Evolutionary conservation across 2,888 invertebrate genomes (phyloP).

Genomic region (Cephus pulcher): DNA sequence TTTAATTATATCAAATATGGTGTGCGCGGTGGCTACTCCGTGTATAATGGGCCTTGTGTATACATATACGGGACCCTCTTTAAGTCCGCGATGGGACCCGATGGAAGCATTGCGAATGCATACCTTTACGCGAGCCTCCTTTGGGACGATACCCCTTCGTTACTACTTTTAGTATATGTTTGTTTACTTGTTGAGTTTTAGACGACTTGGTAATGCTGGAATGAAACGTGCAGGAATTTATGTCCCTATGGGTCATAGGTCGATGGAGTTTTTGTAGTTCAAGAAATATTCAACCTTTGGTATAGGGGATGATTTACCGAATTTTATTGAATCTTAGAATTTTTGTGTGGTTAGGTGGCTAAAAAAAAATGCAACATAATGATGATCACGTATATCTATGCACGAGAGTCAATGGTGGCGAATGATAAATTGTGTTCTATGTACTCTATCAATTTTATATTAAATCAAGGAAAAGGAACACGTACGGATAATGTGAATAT

Average conservation of each 20-base stretch:
- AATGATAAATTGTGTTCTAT: not conserved
- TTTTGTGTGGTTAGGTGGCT: not conserved
- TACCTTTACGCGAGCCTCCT: not conserved
- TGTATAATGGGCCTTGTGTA: constrained; percentile 38
- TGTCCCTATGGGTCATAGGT: not conserved
- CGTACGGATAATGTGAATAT: not conserved
- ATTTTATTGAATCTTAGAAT: not conserved
- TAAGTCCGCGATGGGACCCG: constrained; percentile 20
- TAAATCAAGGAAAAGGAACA: not conserved
- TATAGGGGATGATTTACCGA: not conserved
- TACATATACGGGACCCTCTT: constrained; percentile 18
- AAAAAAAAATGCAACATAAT: not conserved
- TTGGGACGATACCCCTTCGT: constrained; percentile 6
- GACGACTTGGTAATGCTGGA: not conserved
- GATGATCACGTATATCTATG: not conserved
- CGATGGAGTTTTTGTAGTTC: too few species aligned
- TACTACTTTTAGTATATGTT: constrained; percentile 9
- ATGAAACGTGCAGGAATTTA: not conserved
- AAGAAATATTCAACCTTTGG: not conserved
- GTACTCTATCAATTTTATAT: not conserved
- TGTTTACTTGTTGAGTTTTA: not conserved
- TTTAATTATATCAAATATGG: constrained; percentile 66
- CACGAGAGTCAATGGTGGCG: not conserved
- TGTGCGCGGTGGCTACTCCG: constrained; percentile 40
- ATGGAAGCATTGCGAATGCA: not conserved